A percentile compares a stretch with the other conserved stretches of the same genome.
phyloP scores from a whole-genome alignment of 2,113 vertebrate genomes.

The Greenwoodochromis staneri region DNA sequence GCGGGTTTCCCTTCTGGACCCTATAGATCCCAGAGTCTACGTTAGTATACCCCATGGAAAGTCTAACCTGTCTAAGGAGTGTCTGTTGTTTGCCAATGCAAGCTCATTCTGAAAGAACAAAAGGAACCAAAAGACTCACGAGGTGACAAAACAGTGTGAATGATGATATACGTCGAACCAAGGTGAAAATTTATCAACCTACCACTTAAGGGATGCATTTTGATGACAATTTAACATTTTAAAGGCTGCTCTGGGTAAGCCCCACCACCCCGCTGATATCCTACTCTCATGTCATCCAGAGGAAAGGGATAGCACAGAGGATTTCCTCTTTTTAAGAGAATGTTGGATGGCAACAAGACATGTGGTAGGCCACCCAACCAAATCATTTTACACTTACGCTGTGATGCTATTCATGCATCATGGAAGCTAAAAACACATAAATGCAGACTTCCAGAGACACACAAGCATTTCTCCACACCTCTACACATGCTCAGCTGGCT shows the following conservation, averaged over 20 bases:
- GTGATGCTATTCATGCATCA: conserved; percentile 47
- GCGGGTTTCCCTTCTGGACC: conserved; percentile 35
- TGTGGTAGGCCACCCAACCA: not conserved
- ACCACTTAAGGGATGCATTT: conserved; percentile 12
- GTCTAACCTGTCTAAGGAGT: conserved; percentile 38
- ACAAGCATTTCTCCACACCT: not conserved
- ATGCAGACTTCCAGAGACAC: not conserved
- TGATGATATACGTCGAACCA: not conserved
- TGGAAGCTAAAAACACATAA: not conserved
- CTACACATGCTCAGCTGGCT: not conserved
- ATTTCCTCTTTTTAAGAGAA: not conserved
- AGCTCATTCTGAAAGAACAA: not conserved
- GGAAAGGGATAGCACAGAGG: not conserved
- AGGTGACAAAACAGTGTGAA: not conserved
- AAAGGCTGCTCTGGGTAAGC: not conserved
- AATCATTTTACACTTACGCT: conserved; percentile 25
- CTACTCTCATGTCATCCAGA: not conserved
- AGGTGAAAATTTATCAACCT: not conserved
- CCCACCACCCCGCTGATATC: not conserved
- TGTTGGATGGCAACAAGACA: not conserved
- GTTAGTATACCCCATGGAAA: conserved; percentile 49
- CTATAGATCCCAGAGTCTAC: conserved; percentile 9
- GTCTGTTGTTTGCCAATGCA: conserved; percentile 38
- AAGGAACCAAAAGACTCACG: not conserved
- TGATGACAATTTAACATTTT: conserved; percentile 5